Percentiles rank a stretch among this genome's conserved stretches.
Conservation (phyloP, 1,140 invertebrate genomes). For the Drosophila sproati region DNA sequence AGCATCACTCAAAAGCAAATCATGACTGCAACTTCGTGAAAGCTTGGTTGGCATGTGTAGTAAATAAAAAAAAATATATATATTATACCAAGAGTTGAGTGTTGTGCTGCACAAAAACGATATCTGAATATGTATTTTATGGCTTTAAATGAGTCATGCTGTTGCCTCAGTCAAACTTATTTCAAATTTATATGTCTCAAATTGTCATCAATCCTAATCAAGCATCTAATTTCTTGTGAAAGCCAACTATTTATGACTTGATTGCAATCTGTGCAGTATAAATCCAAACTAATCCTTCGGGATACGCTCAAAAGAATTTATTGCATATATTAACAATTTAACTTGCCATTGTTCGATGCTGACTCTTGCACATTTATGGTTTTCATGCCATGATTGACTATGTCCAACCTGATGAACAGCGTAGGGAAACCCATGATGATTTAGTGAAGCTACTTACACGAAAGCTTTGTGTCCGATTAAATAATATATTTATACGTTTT, state of each 20-base stretch:
- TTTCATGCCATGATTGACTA: background rate
- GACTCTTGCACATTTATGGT: slow-evolving; percentile 9
- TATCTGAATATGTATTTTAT: slow-evolving; percentile 1
- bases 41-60: slow-evolving; percentile 16
- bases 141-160: background rate
- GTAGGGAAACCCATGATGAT: too few relatives aligned
- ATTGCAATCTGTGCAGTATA: background rate
- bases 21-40: slow-evolving; percentile 38
- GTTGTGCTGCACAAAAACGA: background rate
- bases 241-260: background rate
- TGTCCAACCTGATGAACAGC: too few relatives aligned
- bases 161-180: background rate
- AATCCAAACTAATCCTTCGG: background rate
- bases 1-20: slow-evolving; percentile 52
- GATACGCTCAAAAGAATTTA: background rate
- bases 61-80: slow-evolving; percentile 2
- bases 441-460: too few relatives aligned
- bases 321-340: background rate
- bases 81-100: slow-evolving; percentile 19
- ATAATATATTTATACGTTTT: too few relatives aligned
- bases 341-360: background rate
- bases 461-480: too few relatives aligned
- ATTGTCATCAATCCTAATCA: background rate
- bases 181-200: background rate
- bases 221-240: background rate